These are phyloP conservation scores for Caenorhabditis remanei DNA, from an alignment of 1,140 invertebrate genomes.

Conservation along the genomic window DNA sequence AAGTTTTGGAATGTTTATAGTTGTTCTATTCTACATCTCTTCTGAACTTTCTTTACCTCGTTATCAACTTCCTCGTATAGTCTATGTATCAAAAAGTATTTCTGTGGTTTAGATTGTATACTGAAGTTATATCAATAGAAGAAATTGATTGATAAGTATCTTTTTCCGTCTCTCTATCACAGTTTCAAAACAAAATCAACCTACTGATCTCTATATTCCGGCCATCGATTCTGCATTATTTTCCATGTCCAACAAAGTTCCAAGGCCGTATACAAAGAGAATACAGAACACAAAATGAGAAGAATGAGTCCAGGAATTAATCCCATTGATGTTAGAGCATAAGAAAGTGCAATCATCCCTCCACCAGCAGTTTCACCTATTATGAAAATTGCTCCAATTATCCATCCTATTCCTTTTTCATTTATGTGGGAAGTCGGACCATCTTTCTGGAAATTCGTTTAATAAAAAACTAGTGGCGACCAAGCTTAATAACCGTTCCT, in stretches of 20 bases:
- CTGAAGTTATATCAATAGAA: too few relatives aligned
- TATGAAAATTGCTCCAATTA: conserved; percentile 82
- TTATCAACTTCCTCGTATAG: too few relatives aligned
- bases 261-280: conserved; percentile 70
- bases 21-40: conserved; percentile 80
- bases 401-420: conserved; percentile 77
- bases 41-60: too few relatives aligned
- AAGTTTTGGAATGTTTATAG: conserved; percentile 77
- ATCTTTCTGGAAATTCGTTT: conserved; percentile 36
- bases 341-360: conserved; percentile 84
- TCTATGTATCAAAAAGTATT: too few relatives aligned
- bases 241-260: conserved; percentile 83
- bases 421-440: conserved; percentile 59
- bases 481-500: too few relatives aligned
- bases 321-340: conserved; percentile 79
- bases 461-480: too few relatives aligned
- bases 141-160: neutral
- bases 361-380: conserved; percentile 85
- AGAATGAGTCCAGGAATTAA: conserved; percentile 65
- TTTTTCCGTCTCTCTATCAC: too few relatives aligned
- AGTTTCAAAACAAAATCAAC: neutral
- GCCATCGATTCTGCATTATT: conserved; percentile 83
- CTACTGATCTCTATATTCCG: conserved; percentile 80
- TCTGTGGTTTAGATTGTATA: too few relatives aligned
- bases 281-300: conserved; percentile 33